Evolutionary conservation across 1,140 invertebrate species (phyloP), one percentile per base, ranked within the genome.

Genomic region (Agrypnia vestita): DNA sequence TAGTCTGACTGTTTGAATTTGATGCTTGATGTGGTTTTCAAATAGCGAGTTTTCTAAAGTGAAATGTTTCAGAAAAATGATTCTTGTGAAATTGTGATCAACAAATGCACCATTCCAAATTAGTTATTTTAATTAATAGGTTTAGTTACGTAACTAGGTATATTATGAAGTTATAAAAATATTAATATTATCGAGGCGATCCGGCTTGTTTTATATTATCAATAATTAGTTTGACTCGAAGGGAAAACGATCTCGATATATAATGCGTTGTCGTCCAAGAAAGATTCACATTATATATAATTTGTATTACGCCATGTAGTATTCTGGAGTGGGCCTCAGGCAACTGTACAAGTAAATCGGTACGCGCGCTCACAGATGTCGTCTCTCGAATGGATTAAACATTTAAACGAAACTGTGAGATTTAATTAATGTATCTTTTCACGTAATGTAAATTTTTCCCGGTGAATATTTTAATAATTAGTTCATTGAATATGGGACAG

Each of bases 1-100:
- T 61, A 96, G 95, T 85, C 95, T 98, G 88, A 95, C 94, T 81
- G 94, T 94, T 86, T 94, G 83, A 21, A 12, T 25, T n/a, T 56
- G 49, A 17, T 8, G 11, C 13, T 0, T 76, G 35, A 35, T 51
- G 11, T 51, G n/a, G 11, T 25, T 44, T 49, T 17, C 47, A n/a
- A 17, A 0, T 17, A 19, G 15, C 44, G 67, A 46, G 17, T 73
- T 3, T 51, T 11, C 15, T n/a, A 73, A 73, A n/a, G 56, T 59
- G 46, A 75, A 67, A 64, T 59, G n/a, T 72, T 71, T 80, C 21
- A 59, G 64, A 51, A 47, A 53, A 76, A 44, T 67, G 13, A 43
- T 25, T 25, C 43, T 71, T 49, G n/a, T 47, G 43, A 47, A 74
- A 78, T 76, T 62, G 80, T 82, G 77, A 79, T 82, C 64, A 74